Percentiles rank a stretch among this genome's conserved stretches.
phyloP scores from a whole-genome alignment of 2,888 invertebrate genomes.

The Acronicta alni region DNA sequence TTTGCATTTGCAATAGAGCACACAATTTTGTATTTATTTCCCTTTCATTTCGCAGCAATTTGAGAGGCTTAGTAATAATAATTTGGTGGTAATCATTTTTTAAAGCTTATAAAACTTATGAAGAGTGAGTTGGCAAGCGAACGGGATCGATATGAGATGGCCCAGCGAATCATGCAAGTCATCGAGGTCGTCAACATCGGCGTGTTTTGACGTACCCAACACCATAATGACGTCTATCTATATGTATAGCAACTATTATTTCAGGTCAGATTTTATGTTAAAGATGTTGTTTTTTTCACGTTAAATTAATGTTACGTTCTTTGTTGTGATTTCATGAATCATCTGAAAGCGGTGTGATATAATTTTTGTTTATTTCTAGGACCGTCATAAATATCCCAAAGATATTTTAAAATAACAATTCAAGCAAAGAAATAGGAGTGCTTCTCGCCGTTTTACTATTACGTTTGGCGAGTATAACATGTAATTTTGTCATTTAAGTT shows the following conservation, averaged over 20 bases:
- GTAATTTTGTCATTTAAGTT: too few species aligned
- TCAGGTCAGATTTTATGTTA: constrained; percentile 50
- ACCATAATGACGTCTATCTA: constrained; percentile 68
- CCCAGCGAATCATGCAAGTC: constrained; percentile 77
- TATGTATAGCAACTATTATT: constrained; percentile 59
- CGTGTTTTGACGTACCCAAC: constrained; percentile 76
- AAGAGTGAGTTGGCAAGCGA: constrained; percentile 61
- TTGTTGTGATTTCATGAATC: constrained; percentile 43
- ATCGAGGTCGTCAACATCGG: constrained; percentile 81
- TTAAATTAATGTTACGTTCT: constrained; percentile 51
- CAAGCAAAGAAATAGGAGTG: too few species aligned
- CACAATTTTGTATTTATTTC: too few species aligned
- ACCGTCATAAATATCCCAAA: constrained; percentile 13
- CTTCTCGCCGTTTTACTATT: too few species aligned
- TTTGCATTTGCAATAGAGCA: too few species aligned
- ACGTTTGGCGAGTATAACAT: too few species aligned
- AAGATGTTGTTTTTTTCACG: constrained; percentile 51
- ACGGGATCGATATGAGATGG: constrained; percentile 75
- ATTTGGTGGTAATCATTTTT: constrained; percentile 17
- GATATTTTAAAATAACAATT: too few species aligned
- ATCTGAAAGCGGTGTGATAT: constrained; percentile 39
- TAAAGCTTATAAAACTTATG: constrained; percentile 39
- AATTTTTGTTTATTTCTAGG: constrained; percentile 45
- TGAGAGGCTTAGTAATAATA: neutral
- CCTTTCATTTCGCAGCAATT: neutral